phyloP scores from a whole-genome alignment of 2,797 vertebrate genomes.

The Micropoecilia bifurca region DNA sequence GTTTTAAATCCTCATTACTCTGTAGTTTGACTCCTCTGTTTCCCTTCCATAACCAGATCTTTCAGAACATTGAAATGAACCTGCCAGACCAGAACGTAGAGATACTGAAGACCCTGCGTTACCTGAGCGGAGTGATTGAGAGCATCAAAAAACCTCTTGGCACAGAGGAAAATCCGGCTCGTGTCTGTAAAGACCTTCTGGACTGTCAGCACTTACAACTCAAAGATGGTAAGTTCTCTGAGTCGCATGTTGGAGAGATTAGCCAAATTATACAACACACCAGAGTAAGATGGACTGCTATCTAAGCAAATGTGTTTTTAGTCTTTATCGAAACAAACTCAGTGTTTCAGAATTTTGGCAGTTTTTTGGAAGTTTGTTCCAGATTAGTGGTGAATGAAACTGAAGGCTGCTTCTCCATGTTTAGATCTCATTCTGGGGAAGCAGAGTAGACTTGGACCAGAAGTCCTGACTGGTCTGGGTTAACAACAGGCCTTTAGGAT shows the following conservation, averaged over 20 bases:
- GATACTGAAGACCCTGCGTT: conserved; percentile 90
- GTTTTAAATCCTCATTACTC: neutral
- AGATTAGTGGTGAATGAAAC: neutral
- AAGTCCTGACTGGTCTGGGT: neutral
- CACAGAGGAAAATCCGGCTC: conserved; percentile 92
- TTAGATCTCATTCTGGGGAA: neutral
- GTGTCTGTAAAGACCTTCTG: conserved; percentile 94
- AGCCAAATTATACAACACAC: neutral
- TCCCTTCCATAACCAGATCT: conserved; percentile 81
- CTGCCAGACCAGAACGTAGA: conserved; percentile 85
- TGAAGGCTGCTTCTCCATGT: neutral
- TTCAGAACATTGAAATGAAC: conserved; percentile 90
- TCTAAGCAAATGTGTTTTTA: neutral
- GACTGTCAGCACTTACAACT: conserved; percentile 86
- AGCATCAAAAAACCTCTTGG: conserved; percentile 93
- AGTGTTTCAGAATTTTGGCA: neutral
- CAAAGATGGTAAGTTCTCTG: conserved; percentile 84
- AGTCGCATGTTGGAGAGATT: neutral
- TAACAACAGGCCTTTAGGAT: neutral
- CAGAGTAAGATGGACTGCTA: neutral
- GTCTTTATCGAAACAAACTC: neutral
- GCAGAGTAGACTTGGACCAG: neutral
- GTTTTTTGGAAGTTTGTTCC: neutral
- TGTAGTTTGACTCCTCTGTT: conserved; percentile 9
- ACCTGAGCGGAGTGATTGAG: conserved; percentile 90